Evolutionary conservation across 2,113 vertebrate genomes (phyloP), one percentile per base, ranked within the genome.

Genomic region (Pygoscelis adeliae): DNA sequence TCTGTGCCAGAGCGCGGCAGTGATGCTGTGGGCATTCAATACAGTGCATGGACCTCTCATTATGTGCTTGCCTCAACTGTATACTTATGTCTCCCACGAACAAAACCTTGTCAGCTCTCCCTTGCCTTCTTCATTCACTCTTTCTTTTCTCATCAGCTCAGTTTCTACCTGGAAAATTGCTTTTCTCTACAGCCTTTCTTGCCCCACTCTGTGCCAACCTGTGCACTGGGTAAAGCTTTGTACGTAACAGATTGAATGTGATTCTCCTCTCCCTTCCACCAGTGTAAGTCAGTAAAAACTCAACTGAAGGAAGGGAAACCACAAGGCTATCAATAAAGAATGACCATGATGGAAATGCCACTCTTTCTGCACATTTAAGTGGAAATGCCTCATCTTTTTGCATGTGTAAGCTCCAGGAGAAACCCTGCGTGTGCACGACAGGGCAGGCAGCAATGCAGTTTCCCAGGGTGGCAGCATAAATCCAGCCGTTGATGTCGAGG

Each of bases 401-500:
- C 26, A n/a, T 5, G 1, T 44, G 22, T 59, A 73, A 95, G 30
- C 29, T 22, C 21, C 30, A 22, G n/a, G 36, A 80, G 40, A 56
- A 83, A 55, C n/a, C 34, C 47, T 32, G 9, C 1, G 2, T 52
- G 16, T 2, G 11, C 78, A 47, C 1, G 3, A 72, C 32, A 72
- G 29, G 55, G 47, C n/a, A 88, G 52, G 21, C 56, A 91, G 65
- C 14, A 36, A 49, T 3, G 6, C 58, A 38, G 10, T 42, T 73
- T 67, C n/a, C 29, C 15, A 36, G 21, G 21, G 27, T 36, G 16
- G 26, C 3, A 5, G 47, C 22, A 11, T 29, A 40, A 90, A 46
- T n/a, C 14, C 42, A 73, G 20, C 15, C 3, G 0, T 6, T 47
- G 6, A 8, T 34, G 23, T 44, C 0, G 5, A 46, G 52, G 38